Percentiles rank a stretch among this genome's conserved stretches.
phyloP scores from a whole-genome alignment of 1,140 invertebrate genomes.

The Drosophila orosa region DNA sequence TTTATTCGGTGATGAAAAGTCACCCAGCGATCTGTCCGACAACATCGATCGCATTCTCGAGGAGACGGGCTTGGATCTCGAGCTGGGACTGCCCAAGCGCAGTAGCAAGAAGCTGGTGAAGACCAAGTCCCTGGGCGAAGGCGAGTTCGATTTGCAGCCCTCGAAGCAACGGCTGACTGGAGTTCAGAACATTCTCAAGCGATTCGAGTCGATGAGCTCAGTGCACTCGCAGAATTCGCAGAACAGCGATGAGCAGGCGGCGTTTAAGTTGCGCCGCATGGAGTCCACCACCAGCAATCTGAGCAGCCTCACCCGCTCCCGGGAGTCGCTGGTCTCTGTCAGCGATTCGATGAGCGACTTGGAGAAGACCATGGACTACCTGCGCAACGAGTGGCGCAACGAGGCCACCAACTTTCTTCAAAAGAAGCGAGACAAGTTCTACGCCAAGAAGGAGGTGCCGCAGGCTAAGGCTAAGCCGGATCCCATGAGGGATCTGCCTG shows the following conservation, averaged over 20 bases:
- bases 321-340: conserved; percentile 63
- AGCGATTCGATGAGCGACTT: conserved; percentile 76
- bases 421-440: conserved; percentile 76
- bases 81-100: conserved; percentile 66
- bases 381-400: conserved; percentile 79
- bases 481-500: conserved; percentile 36
- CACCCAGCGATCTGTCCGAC: conserved; percentile 80
- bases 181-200: conserved; percentile 75
- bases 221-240: conserved; percentile 55
- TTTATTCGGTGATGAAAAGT: conserved; percentile 78
- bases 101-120: conserved; percentile 70
- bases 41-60: conserved; percentile 79
- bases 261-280: conserved; percentile 77
- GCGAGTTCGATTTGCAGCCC: conserved; percentile 58
- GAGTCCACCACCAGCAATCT: conserved; percentile 77
- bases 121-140: conserved; percentile 77
- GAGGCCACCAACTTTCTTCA: conserved; percentile 81
- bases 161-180: conserved; percentile 51
- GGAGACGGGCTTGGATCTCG: conserved; percentile 71
- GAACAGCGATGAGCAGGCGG: conserved; percentile 61
- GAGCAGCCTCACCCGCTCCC: conserved; percentile 69
- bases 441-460: conserved; percentile 54
- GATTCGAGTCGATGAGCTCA: conserved; percentile 79
- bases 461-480: conserved; percentile 22
- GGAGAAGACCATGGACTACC: conserved; percentile 80